Evolutionary conservation across 37 sponge, comb jelly and placozoan genomes (phyloP), one percentile per base, ranked within the genome.

Genomic region (Theonella swinhoei): DNA sequence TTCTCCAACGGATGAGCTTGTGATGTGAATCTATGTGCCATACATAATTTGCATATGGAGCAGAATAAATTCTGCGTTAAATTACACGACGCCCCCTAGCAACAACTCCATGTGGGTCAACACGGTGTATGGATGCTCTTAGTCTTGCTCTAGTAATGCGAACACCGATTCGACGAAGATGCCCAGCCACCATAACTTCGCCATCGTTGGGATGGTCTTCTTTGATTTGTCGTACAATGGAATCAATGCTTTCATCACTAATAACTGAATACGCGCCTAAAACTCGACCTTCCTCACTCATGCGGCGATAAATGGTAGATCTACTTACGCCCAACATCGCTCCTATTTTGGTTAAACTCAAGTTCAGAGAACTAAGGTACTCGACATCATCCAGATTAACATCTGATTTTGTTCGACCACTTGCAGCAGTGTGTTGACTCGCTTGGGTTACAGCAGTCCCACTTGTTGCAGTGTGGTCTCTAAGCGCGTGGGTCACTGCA

Each of bases 1-100:
- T 17, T 37, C 89, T 37, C 89, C 89, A 88, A 28, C 83, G 67
- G 22, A 66, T 35, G 11, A 66, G 67, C 39, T 79, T 79, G 39
- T 79, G 67, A 64, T 79, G 68, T 42, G 60, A 58, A 47, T 75
- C 76, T 9, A 75, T 75, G 31, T 75, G 76, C 76, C 76, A 47
- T 65, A 88, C 35, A 42, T 36, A 38, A 36, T 83, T 83, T 38
- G 83, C 83, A 28, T 71, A 77, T 28, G 42, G 41, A 40, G 65
- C 88, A 75, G 73, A 47, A 36, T 88, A 88, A 3, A 61, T n/a
- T 19, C 83, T n/a, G 28, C 88, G 40, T 59, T 74, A 28, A 11
- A 88, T 40, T 19, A 77, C 42, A 41, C 30, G n/a, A 67, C 64
- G 22, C 28, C 88, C 33, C 42, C 88, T 41, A 64, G 76, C n/a